Conservation (phyloP, 2,888 invertebrate genomes). For the Digitonthophagus gazella region DNA sequence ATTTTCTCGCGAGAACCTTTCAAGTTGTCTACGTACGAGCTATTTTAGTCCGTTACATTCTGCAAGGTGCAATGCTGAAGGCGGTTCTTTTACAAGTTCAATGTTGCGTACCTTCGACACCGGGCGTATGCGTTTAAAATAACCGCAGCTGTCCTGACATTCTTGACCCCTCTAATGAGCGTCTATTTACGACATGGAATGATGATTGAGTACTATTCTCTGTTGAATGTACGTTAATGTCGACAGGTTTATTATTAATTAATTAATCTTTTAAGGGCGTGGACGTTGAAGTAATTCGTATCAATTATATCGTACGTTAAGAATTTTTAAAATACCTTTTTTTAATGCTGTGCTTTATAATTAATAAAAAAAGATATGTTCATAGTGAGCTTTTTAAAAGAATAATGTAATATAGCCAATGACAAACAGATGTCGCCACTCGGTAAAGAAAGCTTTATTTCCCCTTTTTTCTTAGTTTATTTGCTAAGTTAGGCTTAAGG, state of each 20-base stretch:
- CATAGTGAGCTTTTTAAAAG: too few relatives aligned
- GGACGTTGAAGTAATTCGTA: too few relatives aligned
- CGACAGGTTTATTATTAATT: not conserved
- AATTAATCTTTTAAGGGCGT: not conserved
- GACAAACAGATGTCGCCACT: not conserved
- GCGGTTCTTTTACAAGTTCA: not conserved
- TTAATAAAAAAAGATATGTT: too few relatives aligned
- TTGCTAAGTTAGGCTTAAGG: not conserved
- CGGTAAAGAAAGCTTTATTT: not conserved
- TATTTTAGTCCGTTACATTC: not conserved
- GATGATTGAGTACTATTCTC: not conserved
- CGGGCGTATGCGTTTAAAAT: not conserved
- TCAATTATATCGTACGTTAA: too few relatives aligned
- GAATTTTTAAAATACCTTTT: too few relatives aligned
- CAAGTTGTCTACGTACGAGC: not conserved
- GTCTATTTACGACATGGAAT: not conserved
- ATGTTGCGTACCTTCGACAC: not conserved
- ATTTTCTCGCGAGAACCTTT: not conserved
- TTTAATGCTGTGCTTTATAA: too few relatives aligned
- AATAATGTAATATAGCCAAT: not conserved
- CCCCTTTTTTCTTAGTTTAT: not conserved
- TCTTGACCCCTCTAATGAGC: not conserved
- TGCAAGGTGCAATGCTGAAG: not conserved
- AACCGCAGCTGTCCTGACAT: not conserved
- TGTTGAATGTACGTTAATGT: not conserved